phyloP scores from a whole-genome alignment of 2,888 invertebrate species.

The Phaedon cochleariae region DNA sequence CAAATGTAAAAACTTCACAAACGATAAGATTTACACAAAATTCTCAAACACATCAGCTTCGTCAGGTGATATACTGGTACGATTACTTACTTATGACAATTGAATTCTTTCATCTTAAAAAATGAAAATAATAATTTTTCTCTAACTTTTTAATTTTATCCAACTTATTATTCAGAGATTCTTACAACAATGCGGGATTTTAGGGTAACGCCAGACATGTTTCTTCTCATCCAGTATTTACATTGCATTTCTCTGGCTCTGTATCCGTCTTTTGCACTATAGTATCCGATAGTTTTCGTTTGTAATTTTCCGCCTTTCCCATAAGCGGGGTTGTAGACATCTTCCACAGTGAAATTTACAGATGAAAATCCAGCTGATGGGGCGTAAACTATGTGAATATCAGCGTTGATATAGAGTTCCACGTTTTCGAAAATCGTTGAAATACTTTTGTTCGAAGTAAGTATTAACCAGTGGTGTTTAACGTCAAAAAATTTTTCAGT shows the following conservation, averaged over 20 bases:
- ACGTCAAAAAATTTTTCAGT: constrained; percentile 41
- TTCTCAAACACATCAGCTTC: too few relatives aligned
- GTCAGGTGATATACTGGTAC: too few relatives aligned
- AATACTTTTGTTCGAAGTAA: constrained; percentile 31
- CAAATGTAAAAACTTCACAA: too few relatives aligned
- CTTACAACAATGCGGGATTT: constrained; percentile 50
- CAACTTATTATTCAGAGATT: too few relatives aligned
- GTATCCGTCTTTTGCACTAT: constrained; percentile 37
- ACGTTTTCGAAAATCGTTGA: constrained; percentile 39
- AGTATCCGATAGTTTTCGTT: constrained; percentile 38
- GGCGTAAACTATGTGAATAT: constrained; percentile 43
- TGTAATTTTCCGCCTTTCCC: constrained; percentile 44
- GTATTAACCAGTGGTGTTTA: constrained; percentile 49
- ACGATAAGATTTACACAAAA: too few relatives aligned
- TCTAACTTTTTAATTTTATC: too few relatives aligned
- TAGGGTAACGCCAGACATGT: constrained; percentile 52
- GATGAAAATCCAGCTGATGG: constrained; percentile 4
- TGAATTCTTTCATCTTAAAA: neutral
- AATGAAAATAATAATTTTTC: neutral
- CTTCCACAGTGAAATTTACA: constrained; percentile 33
- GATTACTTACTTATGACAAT: too few relatives aligned
- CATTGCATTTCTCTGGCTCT: constrained; percentile 16
- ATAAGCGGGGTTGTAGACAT: constrained; percentile 49
- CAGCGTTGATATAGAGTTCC: constrained; percentile 46
- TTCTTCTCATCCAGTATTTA: constrained; percentile 49